Evolutionary conservation across 2,888 invertebrate genomes (phyloP).

Genomic region (Furcula furcula): DNA sequence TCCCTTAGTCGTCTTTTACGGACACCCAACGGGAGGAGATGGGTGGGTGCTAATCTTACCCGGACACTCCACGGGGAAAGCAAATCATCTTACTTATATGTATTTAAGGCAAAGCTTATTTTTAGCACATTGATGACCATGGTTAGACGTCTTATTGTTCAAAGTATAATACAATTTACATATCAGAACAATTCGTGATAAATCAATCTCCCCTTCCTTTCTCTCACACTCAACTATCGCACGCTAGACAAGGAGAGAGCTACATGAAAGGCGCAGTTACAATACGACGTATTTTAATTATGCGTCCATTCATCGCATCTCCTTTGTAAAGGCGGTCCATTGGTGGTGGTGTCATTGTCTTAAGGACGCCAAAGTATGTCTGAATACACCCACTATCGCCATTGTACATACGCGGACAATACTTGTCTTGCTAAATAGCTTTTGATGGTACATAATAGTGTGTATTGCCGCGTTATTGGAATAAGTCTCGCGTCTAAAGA

Average conservation of each 20-base stretch:
- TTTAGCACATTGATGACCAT: too few relatives aligned
- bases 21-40: too few relatives aligned
- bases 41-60: too few relatives aligned
- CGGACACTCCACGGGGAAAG: too few relatives aligned
- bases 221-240: background rate
- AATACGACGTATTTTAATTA: constrained; percentile 40
- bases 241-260: constrained; percentile 12
- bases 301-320: constrained; percentile 39
- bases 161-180: too few relatives aligned
- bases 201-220: too few relatives aligned
- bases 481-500: too few relatives aligned
- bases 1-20: too few relatives aligned
- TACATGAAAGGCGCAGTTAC: constrained; percentile 11
- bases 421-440: constrained; percentile 17
- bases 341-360: constrained; percentile 37
- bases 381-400: constrained; percentile 36
- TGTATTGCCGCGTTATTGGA: background rate
- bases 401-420: constrained; percentile 32
- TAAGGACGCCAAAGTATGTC: constrained; percentile 38
- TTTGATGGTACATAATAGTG: constrained; percentile 1
- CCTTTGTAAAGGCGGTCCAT: constrained; percentile 43
- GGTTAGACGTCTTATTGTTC: too few relatives aligned
- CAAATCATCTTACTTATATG: too few relatives aligned
- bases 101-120: too few relatives aligned
- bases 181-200: too few relatives aligned